Evolutionary conservation across 1,140 invertebrate genomes (phyloP), one percentile per base, ranked within the genome.

Genomic region (Drosophila kepulauana): DNA sequence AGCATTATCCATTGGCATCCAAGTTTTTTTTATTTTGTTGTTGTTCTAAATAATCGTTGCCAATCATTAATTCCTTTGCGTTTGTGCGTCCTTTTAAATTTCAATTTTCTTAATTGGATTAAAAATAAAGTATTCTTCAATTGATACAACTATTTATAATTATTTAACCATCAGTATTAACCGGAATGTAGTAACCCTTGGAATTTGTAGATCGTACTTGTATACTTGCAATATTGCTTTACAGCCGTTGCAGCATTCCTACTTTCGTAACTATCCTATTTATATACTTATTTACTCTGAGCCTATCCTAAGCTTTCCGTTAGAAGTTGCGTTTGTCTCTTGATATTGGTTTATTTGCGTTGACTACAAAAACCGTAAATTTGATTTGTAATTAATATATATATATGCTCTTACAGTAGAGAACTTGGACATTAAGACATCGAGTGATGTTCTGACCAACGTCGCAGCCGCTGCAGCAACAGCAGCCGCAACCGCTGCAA

Each of bases 371-470:
- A 20, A 2, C 20, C 20, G 20, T 25, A 25, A 25, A 25, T 25
- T 25, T 3, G 3, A 25, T 25, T 3, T 11, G 51, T 38, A 78
- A 33, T 33, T 16, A 13, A 56, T 7, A 0, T 13, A 0, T 5
- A 49, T 43, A 7, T 64, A 5, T 46, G 49, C 7, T 11, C 30
- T 87, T 87, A 2, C 64, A 92, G 91, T 92, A 43, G 91, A 92
- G 48, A 92, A 92, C 35, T 49, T 91, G 68, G 91, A 92, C 35
- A 52, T 85, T 35, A 80, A 78, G 66, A 69, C 85, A 1, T 91
- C 88, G 0, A 78, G 5, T 38, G 91, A 92, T 75, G 20, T 79
- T 3, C 48, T 88, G 41, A 54, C 63, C 11, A 49, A 43, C 8
- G 8, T 49, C 0, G 75, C 61, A 25, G 62, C 54, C 2, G 67